These are phyloP conservation scores for Melierax canorus DNA, from an alignment of 2,113 vertebrate genomes.

Conservation along the genomic window DNA sequence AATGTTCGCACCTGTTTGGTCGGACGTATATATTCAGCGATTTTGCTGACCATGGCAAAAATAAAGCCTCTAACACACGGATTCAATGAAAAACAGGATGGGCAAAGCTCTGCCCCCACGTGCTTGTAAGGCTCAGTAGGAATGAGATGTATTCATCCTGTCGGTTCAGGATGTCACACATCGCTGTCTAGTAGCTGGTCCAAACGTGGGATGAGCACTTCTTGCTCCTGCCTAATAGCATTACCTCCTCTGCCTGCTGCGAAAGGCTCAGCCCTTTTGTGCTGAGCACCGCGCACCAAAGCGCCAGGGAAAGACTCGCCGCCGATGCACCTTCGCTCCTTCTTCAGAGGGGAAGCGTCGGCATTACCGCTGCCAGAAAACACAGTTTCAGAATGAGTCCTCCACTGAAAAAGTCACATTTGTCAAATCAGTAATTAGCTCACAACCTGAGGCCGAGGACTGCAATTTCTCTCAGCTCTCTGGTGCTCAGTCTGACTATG, in stretches of 20 bases:
- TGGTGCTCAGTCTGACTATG: background rate
- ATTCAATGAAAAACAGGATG: background rate
- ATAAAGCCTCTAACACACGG: background rate
- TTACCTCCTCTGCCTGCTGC: background rate
- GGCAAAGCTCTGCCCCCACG: background rate
- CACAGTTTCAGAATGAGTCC: background rate
- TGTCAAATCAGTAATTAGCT: background rate
- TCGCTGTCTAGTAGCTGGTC: background rate
- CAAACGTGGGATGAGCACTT: background rate
- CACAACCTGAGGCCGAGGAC: background rate
- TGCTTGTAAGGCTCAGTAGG: background rate
- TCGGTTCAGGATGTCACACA: background rate
- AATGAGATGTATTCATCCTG: background rate
- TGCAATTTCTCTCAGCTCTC: background rate
- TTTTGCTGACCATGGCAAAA: background rate
- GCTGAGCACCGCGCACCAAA: rapidly evolving
- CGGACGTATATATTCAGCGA: background rate
- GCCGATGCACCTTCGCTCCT: background rate
- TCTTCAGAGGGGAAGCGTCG: background rate
- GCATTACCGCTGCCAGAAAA: background rate
- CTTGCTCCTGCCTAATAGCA: background rate
- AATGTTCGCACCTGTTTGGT: background rate
- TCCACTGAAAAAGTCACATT: background rate
- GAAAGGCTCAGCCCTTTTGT: background rate
- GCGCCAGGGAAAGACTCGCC: background rate